A percentile compares a stretch with the other conserved stretches of the same genome.
Conservation (phyloP, 2,797 vertebrate species). For the Halcyon chelicuti region DNA sequence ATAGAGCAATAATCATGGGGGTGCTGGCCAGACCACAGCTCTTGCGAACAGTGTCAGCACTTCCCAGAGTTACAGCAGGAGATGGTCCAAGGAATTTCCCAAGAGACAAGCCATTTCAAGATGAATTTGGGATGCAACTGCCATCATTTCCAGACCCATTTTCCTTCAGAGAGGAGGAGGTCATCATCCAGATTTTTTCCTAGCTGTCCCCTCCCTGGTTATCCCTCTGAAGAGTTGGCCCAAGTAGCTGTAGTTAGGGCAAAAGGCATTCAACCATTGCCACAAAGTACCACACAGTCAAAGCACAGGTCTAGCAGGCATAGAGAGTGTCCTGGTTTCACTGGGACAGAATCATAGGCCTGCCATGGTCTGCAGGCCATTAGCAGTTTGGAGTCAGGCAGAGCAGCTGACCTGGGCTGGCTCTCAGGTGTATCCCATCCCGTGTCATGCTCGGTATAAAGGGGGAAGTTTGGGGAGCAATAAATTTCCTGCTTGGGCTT, state of each 20-base stretch:
- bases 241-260: background rate
- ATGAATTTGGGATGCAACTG: background rate
- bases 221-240: background rate
- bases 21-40: background rate
- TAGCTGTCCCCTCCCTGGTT: rapidly evolving
- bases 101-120: background rate
- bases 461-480: background rate
- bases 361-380: background rate
- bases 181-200: background rate
- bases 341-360: background rate
- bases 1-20: background rate
- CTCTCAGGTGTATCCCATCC: background rate
- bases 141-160: background rate
- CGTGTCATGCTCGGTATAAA: background rate
- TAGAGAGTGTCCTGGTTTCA: background rate
- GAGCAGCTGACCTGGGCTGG: background rate
- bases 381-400: background rate
- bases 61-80: background rate
- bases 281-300: background rate
- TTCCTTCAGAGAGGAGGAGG: background rate
- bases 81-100: background rate
- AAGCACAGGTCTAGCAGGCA: background rate
- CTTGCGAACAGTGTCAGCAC: background rate
- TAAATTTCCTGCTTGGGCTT: too few species aligned
- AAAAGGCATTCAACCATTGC: background rate